These are phyloP conservation scores for Pteromalus puparum DNA, from an alignment of 1,140 invertebrate genomes.

Conservation along the genomic window DNA sequence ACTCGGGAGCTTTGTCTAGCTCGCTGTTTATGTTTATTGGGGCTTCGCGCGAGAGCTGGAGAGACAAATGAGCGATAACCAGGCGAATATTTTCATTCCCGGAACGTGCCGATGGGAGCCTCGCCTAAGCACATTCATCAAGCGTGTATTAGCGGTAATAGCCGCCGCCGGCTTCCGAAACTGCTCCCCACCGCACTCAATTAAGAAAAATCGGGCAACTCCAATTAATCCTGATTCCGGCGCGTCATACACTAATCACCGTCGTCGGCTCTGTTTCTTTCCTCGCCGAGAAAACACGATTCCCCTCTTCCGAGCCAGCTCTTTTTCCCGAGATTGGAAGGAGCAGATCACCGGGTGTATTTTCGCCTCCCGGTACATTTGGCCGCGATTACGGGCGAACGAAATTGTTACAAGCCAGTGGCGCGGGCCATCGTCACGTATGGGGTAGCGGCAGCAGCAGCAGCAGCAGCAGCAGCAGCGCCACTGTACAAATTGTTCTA, in stretches of 20 bases:
- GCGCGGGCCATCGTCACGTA: constrained; percentile 36
- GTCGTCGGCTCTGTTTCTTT: constrained; percentile 4
- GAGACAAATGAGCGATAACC: too few relatives aligned
- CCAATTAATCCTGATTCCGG: constrained; percentile 40
- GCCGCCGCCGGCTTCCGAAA: not conserved
- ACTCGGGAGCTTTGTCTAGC: too few relatives aligned
- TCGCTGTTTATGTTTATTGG: not conserved
- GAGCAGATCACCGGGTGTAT: not conserved
- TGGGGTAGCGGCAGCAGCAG: not conserved
- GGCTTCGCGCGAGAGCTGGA: not conserved
- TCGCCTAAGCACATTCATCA: not conserved
- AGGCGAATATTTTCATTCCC: too few relatives aligned
- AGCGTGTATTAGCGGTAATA: constrained; percentile 13
- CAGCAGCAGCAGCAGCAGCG: too few relatives aligned
- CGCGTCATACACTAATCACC: constrained; percentile 29
- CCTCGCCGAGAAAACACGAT: not conserved
- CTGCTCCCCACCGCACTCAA: not conserved
- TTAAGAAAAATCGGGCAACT: constrained; percentile 31
- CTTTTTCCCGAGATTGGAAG: not conserved
- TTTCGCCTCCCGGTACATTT: constrained; percentile 41
- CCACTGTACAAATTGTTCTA: constrained; percentile 47
- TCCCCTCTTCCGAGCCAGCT: not conserved
- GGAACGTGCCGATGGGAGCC: too few relatives aligned
- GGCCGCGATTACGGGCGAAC: constrained; percentile 31
- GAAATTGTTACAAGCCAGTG: constrained; percentile 40